These are phyloP conservation scores for Hormaphis cornu DNA, from an alignment of 1,140 invertebrate species.

Conservation along the genomic window DNA sequence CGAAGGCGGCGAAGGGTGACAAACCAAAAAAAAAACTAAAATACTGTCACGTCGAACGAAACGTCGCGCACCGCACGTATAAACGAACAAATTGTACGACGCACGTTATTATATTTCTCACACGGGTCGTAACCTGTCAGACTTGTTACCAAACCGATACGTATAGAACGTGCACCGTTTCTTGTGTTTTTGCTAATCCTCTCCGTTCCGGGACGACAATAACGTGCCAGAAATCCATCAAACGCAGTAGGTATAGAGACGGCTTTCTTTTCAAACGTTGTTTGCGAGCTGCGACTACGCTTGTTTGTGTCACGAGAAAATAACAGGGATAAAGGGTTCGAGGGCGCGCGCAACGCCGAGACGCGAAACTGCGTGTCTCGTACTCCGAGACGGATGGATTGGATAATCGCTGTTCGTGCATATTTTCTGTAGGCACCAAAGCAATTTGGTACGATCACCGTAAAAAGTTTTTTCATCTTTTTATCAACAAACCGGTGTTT, in stretches of 20 bases:
- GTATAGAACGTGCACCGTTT: neutral
- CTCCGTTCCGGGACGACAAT: neutral
- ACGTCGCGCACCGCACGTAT: conserved; percentile 2
- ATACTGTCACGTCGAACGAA: conserved; percentile 9
- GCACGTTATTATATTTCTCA: conserved; percentile 4
- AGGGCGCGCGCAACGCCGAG: too few relatives aligned
- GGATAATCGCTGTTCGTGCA: too few relatives aligned
- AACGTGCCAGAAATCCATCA: conserved; percentile 10
- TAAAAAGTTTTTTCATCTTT: too few relatives aligned
- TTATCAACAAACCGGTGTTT: too few relatives aligned
- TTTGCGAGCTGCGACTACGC: too few relatives aligned
- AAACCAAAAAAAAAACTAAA: neutral
- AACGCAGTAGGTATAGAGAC: neutral
- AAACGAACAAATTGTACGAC: conserved; percentile 1
- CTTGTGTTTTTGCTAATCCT: neutral
- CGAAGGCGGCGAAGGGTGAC: neutral
- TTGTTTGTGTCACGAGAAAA: too few relatives aligned
- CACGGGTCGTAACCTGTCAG: neutral
- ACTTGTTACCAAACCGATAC: too few relatives aligned
- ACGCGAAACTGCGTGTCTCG: too few relatives aligned
- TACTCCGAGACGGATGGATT: too few relatives aligned
- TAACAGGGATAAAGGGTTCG: too few relatives aligned
- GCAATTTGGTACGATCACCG: too few relatives aligned
- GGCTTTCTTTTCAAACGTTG: neutral
- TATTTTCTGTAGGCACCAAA: too few relatives aligned